Conservation (phyloP, 2,797 vertebrate genomes). For the Channallabes apus region DNA sequence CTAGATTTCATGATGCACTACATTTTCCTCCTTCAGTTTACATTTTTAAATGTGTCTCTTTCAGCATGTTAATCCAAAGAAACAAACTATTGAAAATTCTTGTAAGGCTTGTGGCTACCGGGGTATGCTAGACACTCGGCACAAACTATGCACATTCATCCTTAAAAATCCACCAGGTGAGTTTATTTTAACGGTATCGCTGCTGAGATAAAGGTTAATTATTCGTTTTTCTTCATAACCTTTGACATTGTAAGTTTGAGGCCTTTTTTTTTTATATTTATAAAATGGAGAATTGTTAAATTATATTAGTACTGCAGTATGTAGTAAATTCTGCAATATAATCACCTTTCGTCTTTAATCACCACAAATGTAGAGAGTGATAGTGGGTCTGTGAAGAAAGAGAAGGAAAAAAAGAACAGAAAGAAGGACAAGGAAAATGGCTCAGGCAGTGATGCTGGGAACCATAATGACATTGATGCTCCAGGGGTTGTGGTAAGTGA, state of each 20-base stretch:
- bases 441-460: slow-evolving; percentile 80
- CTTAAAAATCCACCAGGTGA: slow-evolving; percentile 99
- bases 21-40: background rate
- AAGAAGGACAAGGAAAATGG: slow-evolving; percentile 99
- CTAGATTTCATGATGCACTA: background rate
- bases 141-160: slow-evolving; percentile 99
- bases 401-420: slow-evolving; percentile 96
- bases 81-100: slow-evolving; percentile 98
- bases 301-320: background rate
- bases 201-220: background rate
- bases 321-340: background rate
- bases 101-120: slow-evolving; percentile 99
- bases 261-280: background rate
- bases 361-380: slow-evolving; percentile 81
- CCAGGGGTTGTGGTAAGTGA: slow-evolving; percentile 85
- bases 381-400: slow-evolving; percentile 89
- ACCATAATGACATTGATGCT: slow-evolving; percentile 84
- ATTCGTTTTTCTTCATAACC: background rate
- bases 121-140: slow-evolving; percentile 98
- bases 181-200: slow-evolving; percentile 37
- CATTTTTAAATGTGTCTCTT: background rate
- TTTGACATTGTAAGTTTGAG: background rate
- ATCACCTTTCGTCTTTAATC: background rate
- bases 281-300: background rate
- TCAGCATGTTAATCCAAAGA: slow-evolving; percentile 98